phyloP scores from a whole-genome alignment of 35 echinoderm and acorn worm species.

The Lytechinus pictus region DNA sequence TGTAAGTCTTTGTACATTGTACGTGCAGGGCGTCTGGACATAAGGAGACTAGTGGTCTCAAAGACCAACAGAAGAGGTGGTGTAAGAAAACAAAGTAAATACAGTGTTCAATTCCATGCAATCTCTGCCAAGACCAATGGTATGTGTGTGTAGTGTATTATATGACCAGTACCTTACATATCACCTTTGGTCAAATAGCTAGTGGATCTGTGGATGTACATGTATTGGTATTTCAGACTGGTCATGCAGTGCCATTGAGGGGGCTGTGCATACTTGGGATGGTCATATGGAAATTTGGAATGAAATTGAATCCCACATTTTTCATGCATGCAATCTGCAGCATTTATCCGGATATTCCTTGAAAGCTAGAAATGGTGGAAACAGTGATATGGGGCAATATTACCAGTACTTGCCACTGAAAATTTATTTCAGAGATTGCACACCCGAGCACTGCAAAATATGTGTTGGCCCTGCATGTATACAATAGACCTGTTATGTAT shows the following conservation, averaged over 20 bases:
- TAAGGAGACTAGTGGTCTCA: background rate
- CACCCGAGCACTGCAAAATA: too few relatives aligned
- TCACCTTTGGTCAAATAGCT: conserved; percentile 17
- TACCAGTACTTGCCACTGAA: too few relatives aligned
- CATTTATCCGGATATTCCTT: too few relatives aligned
- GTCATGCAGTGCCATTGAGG: conserved; percentile 10
- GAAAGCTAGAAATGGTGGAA: too few relatives aligned
- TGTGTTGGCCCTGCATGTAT: too few relatives aligned
- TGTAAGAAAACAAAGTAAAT: conserved; percentile 35
- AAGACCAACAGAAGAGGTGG: conserved; percentile 7
- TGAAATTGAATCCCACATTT: background rate
- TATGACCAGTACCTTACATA: background rate
- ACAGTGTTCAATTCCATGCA: conserved; percentile 24
- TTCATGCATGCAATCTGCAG: too few relatives aligned
- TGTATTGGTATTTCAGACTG: background rate
- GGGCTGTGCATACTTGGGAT: conserved; percentile 43
- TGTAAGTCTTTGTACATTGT: background rate
- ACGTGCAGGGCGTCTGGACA: background rate
- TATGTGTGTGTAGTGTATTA: background rate
- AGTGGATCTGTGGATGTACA: background rate
- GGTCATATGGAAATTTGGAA: background rate
- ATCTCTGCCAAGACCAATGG: conserved; percentile 4
- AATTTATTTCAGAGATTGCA: too few relatives aligned
- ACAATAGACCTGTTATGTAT: too few relatives aligned
- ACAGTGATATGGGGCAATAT: too few relatives aligned